Conservation (phyloP, 2,113 vertebrate species). For the Ammodytes marinus region DNA sequence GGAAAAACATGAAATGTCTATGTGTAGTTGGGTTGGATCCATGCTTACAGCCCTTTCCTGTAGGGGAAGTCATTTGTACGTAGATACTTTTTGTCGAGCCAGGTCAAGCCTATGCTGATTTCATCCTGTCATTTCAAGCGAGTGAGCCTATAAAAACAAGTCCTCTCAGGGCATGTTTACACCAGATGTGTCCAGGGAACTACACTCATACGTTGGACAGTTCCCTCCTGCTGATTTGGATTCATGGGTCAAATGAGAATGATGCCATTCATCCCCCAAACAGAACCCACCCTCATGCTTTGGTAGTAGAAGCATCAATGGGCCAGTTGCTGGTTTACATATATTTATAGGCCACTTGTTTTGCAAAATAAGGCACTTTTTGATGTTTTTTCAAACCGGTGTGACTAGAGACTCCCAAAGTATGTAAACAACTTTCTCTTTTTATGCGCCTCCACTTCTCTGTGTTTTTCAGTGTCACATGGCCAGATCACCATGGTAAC, state of each 20-base stretch:
- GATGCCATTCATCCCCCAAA: too few species aligned
- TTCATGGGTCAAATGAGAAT: neutral
- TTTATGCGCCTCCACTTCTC: too few species aligned
- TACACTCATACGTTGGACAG: neutral
- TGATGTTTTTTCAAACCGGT: too few species aligned
- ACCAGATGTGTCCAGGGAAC: neutral
- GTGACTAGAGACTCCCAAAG: too few species aligned
- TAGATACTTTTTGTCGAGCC: neutral
- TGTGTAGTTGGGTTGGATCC: conserved; percentile 10
- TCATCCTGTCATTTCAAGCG: conserved; percentile 24
- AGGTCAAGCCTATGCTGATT: conserved; percentile 21
- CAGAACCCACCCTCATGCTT: too few species aligned
- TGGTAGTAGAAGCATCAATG: too few species aligned
- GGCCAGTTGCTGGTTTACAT: neutral
- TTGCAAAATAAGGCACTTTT: too few species aligned
- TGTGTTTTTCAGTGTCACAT: too few species aligned
- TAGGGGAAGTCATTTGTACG: conserved; percentile 16
- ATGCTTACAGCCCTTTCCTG: conserved; percentile 19
- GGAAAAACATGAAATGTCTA: conserved; percentile 40
- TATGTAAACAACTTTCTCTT: too few species aligned
- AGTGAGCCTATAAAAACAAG: conserved; percentile 7
- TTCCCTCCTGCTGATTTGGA: neutral
- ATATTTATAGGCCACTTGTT: too few species aligned
- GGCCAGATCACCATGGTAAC: too few species aligned
- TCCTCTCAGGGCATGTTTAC: neutral